Evolutionary conservation across 1,140 invertebrate genomes (phyloP).

Genomic region (Cydia splendana): DNA sequence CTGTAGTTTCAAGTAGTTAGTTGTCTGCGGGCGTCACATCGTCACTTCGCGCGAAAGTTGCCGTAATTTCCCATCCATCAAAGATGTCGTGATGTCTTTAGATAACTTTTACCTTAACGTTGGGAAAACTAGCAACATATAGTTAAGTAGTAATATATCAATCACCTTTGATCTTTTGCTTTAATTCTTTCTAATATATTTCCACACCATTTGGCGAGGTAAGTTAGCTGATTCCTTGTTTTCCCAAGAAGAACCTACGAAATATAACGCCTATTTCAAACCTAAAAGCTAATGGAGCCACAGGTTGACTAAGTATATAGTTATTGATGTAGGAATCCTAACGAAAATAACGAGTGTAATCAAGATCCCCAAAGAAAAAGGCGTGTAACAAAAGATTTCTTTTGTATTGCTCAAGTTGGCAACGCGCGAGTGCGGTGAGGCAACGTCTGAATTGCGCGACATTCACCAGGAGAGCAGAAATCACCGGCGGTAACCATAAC

Average conservation of each 20-base stretch:
- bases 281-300: no score
- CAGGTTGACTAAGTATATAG: no score
- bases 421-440: conserved; percentile 4
- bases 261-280: no score
- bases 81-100: conserved; percentile 4
- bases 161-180: not conserved
- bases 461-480: conserved; percentile 16
- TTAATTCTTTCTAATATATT: not conserved
- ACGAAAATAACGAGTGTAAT: no score
- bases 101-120: not conserved
- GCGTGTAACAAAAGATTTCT: not conserved
- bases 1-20: not conserved
- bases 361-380: not conserved
- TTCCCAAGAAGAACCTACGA: no score
- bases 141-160: not conserved
- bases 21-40: not conserved
- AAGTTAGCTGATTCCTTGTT: no score
- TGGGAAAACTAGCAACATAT: conserved; percentile 1
- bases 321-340: no score
- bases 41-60: conserved; percentile 18
- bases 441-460: conserved; percentile 29
- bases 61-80: conserved; percentile 29
- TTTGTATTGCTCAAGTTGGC: not conserved
- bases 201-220: not conserved
- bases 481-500: conserved; percentile 14